Base-by-base conservation (phyloP, 2,888 invertebrate genomes). In the Blera fallax region DNA sequence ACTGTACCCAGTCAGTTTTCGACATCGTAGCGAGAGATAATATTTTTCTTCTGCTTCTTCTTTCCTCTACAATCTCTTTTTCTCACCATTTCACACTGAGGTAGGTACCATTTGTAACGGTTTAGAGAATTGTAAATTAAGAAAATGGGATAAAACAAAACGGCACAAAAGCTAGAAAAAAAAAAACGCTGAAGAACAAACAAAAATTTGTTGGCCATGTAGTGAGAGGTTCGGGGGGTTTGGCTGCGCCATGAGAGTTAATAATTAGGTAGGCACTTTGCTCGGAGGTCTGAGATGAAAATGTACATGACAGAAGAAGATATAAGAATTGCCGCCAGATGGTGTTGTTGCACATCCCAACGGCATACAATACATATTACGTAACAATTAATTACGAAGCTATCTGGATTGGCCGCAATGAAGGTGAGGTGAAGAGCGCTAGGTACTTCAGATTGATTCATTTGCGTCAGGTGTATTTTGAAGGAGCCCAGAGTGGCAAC, bases 61-160 rank as follows among this genome's bases (percentile, higher is more conserved):
- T 50, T 24, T 60, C 14, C 7, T 40, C 34, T 50, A 58, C 58
- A 70, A 48, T 65, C 29, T 70, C 54, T 54, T 29, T 52, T 81
- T 76, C 80, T 65, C 80, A 76, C 65, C 74, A 10, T 52, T 54
- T 74, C 52, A 64, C 64, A 76, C 50, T 40, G 40, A 77, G 81
- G 72, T 77, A 81, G 24, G 48, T 65, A 21, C 58, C 48, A 76
- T 80, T 85, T 80, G 81, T 81, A 85, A 85, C 85, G 85, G 85
- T 85, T 81, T 76, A 67, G 65, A 76, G 81, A 81, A 85, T 85
- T 48, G 72, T 85, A 85, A 85, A 80, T 85, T 77, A 81, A 70
- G 84, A 77, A 81, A 80, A 70, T 80, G 43, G 69, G 34, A 77
- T 77, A 74, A 69, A 52, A 70, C 84, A 76, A 80, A 84, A 84